A percentile compares a stretch with the other conserved stretches of the same genome.
phyloP scores from a whole-genome alignment of 1,140 invertebrate genomes.

The Ctenoplectra terminalis region DNA sequence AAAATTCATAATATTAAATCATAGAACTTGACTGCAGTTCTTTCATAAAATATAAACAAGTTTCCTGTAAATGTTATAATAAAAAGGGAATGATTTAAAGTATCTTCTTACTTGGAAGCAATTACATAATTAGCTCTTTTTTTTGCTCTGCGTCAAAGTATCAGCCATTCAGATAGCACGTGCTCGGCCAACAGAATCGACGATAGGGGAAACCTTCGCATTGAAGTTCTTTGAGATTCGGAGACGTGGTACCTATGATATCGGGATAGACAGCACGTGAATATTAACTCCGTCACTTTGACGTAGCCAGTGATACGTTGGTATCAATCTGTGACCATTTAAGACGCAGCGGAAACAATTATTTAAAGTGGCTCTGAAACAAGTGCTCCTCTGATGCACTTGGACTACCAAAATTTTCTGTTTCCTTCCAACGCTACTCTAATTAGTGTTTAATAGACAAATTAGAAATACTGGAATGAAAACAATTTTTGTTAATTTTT shows the following conservation, averaged over 20 bases:
- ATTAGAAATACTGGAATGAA: neutral
- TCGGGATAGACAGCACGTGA: neutral
- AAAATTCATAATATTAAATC: neutral
- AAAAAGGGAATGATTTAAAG: neutral
- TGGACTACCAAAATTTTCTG: neutral
- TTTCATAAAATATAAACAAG: neutral
- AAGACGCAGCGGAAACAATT: conserved; percentile 41
- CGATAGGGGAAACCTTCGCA: neutral
- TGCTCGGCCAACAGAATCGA: neutral
- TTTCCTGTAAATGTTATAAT: too few species aligned
- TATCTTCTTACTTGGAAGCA: neutral
- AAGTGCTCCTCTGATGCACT: neutral
- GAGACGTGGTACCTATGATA: neutral
- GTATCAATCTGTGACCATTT: conserved; percentile 31
- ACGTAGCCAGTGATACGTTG: neutral
- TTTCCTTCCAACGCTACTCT: neutral
- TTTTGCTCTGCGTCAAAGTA: neutral
- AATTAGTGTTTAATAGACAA: neutral
- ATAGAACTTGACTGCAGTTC: neutral
- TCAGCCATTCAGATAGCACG: neutral
- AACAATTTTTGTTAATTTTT: neutral
- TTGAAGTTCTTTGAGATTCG: conserved; percentile 27
- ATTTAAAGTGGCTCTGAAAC: conserved; percentile 15
- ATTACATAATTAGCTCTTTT: neutral
- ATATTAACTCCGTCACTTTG: conserved; percentile 24